These are phyloP conservation scores for Archips crataeganus DNA, from an alignment of 2,888 invertebrate genomes.

Conservation along the genomic window DNA sequence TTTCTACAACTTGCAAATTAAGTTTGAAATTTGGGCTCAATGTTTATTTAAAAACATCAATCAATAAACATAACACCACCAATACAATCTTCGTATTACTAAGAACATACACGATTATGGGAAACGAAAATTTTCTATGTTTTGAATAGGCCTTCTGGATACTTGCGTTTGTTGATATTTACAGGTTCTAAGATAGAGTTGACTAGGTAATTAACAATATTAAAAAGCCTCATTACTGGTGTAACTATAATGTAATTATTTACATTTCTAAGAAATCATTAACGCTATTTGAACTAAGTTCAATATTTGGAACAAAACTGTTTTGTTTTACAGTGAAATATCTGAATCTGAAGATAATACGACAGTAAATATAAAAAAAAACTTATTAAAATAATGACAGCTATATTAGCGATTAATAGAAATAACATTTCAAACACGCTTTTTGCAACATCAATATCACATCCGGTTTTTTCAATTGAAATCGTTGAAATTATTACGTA, in stretches of 20 bases:
- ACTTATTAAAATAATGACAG: no score
- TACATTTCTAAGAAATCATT: slow-evolving; percentile 1
- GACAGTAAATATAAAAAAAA: no score
- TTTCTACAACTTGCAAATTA: slow-evolving; percentile 34
- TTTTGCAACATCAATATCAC: no score
- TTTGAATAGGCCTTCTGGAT: slow-evolving; percentile 70
- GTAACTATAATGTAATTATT: not conserved
- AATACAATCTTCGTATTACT: not conserved
- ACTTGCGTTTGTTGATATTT: slow-evolving; percentile 59
- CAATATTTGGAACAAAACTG: no score
- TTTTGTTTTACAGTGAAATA: no score
- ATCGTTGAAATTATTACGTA: no score
- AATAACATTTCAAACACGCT: no score
- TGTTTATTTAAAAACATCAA: slow-evolving; percentile 65
- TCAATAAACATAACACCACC: slow-evolving; percentile 40
- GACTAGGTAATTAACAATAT: not conserved
- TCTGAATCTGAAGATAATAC: no score
- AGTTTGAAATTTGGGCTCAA: slow-evolving; percentile 78
- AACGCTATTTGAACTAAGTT: not conserved
- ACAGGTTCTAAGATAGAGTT: slow-evolving; percentile 16
- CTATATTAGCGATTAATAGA: no score
- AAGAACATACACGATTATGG: not conserved
- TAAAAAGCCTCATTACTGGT: not conserved
- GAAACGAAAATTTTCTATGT: not conserved
- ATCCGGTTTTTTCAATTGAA: no score